Conservation (phyloP, 2,797 vertebrate species). For the Champsocephalus esox region DNA sequence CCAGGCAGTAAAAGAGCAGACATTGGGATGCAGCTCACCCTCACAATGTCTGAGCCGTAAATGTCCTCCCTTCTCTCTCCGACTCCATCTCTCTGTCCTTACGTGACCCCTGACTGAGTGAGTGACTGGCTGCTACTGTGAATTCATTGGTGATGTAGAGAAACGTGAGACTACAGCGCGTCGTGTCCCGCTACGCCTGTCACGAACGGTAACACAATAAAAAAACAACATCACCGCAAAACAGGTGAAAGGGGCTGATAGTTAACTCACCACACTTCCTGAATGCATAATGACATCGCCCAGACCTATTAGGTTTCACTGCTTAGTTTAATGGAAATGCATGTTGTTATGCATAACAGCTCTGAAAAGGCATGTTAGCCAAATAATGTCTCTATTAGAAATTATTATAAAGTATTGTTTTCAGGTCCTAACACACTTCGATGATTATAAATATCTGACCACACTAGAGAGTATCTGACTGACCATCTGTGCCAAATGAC, state of each 20-base stretch:
- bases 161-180: slow-evolving; percentile 49
- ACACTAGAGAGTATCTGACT: slow-evolving; percentile 2
- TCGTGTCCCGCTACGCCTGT: slow-evolving; percentile 47
- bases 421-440: background rate
- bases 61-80: slow-evolving; percentile 60
- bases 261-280: slow-evolving; percentile 40
- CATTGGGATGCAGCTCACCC: slow-evolving; percentile 74
- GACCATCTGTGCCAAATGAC: background rate
- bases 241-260: slow-evolving; percentile 40
- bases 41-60: slow-evolving; percentile 71
- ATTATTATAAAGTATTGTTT: background rate
- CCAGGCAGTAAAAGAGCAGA: slow-evolving; percentile 60
- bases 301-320: background rate
- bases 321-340: slow-evolving; percentile 12
- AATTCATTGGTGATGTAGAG: slow-evolving; percentile 45
- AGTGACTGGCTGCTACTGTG: slow-evolving; percentile 33
- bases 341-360: slow-evolving; percentile 10
- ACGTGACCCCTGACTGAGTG: slow-evolving; percentile 51
- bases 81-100: slow-evolving; percentile 49
- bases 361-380: background rate
- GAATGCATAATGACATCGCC: slow-evolving; percentile 29
- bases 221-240: slow-evolving; percentile 30
- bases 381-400: background rate
- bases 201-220: slow-evolving; percentile 37
- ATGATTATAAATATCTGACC: slow-evolving; percentile 12